phyloP scores from a whole-genome alignment of 2,113 vertebrate genomes.

The Martes martes region DNA sequence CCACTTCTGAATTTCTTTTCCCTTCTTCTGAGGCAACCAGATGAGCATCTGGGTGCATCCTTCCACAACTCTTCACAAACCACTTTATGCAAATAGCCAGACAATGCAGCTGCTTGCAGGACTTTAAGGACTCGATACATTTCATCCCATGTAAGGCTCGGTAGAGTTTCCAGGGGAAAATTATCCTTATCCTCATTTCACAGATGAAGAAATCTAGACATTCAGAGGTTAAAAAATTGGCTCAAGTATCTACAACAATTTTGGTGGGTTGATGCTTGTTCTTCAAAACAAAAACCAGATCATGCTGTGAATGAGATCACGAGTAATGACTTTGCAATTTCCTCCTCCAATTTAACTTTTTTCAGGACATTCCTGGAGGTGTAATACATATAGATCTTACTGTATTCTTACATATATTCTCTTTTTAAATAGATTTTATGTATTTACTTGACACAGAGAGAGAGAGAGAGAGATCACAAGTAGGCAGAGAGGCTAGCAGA shows the following conservation, averaged over 20 bases:
- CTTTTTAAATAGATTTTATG: not conserved
- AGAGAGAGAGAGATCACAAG: no score
- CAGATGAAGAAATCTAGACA: not conserved
- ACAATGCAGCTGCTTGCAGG: not conserved
- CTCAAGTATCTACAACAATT: not conserved
- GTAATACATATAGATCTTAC: not conserved
- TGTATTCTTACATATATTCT: not conserved
- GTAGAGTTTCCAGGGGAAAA: not conserved
- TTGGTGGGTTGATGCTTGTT: not conserved
- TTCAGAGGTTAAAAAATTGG: not conserved
- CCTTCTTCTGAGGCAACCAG: not conserved
- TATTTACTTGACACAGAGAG: no score
- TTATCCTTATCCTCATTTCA: not conserved
- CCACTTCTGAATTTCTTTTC: not conserved
- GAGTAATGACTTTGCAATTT: slow-evolving; percentile 6
- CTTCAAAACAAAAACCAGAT: not conserved
- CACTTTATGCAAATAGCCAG: not conserved
- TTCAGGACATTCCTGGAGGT: not conserved
- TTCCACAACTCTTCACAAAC: not conserved
- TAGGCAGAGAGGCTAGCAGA: no score
- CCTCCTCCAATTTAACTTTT: not conserved
- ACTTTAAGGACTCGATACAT: not conserved
- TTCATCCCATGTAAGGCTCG: not conserved
- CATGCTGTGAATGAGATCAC: not conserved
- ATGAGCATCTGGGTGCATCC: not conserved